phyloP scores from a whole-genome alignment of 2,888 invertebrate genomes.

The Operophtera brumata region DNA sequence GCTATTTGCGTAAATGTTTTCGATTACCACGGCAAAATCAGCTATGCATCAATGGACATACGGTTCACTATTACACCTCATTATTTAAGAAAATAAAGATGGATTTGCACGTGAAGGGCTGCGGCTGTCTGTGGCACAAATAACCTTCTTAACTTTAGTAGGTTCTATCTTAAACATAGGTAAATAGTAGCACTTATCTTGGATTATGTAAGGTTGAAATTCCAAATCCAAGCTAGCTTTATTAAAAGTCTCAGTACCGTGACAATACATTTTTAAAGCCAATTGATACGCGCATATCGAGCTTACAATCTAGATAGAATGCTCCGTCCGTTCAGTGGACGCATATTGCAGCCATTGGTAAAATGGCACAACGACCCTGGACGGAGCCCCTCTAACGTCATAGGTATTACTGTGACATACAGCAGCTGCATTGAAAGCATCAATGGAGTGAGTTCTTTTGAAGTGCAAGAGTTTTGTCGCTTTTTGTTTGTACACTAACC shows the following conservation, averaged over 20 bases:
- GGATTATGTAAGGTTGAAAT: not conserved
- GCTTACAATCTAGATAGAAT: slow-evolving; percentile 46
- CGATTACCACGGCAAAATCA: too few species aligned
- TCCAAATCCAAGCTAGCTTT: not conserved
- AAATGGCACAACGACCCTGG: slow-evolving; percentile 32
- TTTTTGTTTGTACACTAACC: too few species aligned
- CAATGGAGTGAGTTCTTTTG: slow-evolving; percentile 18
- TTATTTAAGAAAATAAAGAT: too few species aligned
- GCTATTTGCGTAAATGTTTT: too few species aligned
- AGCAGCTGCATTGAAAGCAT: slow-evolving; percentile 39
- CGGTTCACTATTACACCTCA: too few species aligned
- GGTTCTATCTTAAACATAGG: not conserved
- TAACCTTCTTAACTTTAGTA: too few species aligned
- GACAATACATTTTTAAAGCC: slow-evolving; percentile 46
- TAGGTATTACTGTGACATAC: slow-evolving; percentile 36
- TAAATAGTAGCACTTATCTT: too few species aligned
- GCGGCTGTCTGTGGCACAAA: too few species aligned
- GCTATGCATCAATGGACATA: too few species aligned
- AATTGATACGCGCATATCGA: slow-evolving; percentile 48
- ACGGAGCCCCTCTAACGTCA: not conserved
- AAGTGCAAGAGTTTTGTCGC: not conserved
- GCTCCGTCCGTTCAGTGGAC: slow-evolving; percentile 45
- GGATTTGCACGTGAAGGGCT: too few species aligned
- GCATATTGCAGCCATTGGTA: slow-evolving; percentile 48
- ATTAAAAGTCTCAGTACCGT: slow-evolving; percentile 9